Percentiles rank a stretch among this genome's conserved stretches.
phyloP scores from a whole-genome alignment of 2,113 vertebrate species.

The Irena cyanogastra region DNA sequence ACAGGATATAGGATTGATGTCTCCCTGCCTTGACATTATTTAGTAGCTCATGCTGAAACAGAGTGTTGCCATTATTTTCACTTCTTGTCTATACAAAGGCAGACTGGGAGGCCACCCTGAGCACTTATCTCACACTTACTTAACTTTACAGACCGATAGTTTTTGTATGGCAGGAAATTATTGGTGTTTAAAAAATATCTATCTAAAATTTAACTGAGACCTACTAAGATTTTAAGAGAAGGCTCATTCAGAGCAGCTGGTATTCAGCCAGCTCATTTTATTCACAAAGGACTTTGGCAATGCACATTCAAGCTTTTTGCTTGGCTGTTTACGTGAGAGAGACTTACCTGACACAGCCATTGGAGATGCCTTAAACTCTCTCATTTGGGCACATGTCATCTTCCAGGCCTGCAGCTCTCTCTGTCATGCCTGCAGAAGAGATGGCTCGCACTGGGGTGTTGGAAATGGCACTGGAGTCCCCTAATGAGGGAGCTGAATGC shows the following conservation, averaged over 20 bases:
- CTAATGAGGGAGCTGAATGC: not conserved
- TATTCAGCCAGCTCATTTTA: not conserved
- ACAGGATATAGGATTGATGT: not conserved
- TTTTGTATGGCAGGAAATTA: not conserved
- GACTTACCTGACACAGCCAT: not conserved
- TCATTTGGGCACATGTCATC: not conserved
- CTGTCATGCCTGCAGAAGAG: not conserved
- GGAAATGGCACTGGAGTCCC: not conserved
- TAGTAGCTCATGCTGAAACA: not conserved
- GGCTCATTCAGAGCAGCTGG: not conserved
- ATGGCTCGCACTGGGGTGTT: not conserved
- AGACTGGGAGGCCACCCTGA: not conserved
- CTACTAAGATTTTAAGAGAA: not conserved
- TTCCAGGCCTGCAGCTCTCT: not conserved
- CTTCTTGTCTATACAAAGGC: not conserved
- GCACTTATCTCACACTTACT: not conserved
- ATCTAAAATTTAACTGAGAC: not conserved
- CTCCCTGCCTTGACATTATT: not conserved
- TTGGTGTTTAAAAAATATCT: not conserved
- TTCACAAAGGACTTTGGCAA: not conserved
- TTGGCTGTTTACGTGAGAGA: not conserved
- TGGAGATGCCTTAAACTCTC: not conserved
- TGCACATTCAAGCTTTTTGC: not conserved
- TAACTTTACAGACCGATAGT: accelerated
- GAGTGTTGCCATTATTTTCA: not conserved